Conservation (phyloP, 2,888 invertebrate genomes). For the Rhagonycha lutea region DNA sequence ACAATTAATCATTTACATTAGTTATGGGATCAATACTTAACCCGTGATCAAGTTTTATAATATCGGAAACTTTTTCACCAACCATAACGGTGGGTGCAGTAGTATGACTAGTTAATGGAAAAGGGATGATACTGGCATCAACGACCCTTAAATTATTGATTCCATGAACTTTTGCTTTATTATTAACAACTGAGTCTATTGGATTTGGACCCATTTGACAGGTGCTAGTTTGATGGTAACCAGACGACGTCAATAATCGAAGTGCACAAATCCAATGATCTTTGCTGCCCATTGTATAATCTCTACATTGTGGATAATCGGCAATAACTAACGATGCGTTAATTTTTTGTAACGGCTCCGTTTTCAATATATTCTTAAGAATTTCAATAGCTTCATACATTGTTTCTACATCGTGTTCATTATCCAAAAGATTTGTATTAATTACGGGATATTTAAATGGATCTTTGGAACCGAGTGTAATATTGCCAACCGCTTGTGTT, state of each 20-base stretch:
- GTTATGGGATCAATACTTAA: background rate
- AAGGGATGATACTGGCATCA: slow-evolving; percentile 61
- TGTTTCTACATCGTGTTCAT: slow-evolving; percentile 64
- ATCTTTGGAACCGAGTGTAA: background rate
- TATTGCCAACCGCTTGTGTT: background rate
- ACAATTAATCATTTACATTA: background rate
- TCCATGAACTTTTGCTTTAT: slow-evolving; percentile 46
- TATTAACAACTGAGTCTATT: background rate
- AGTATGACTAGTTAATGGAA: slow-evolving; percentile 57
- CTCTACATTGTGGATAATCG: slow-evolving; percentile 63
- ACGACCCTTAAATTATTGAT: slow-evolving; percentile 56
- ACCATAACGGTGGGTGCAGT: slow-evolving; percentile 60
- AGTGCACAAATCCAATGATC: slow-evolving; percentile 69
- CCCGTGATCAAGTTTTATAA: slow-evolving; percentile 50
- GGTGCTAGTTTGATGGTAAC: slow-evolving; percentile 71
- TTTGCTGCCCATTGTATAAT: slow-evolving; percentile 63
- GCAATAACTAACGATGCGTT: slow-evolving; percentile 62
- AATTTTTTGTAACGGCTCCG: slow-evolving; percentile 61
- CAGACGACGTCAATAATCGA: slow-evolving; percentile 69
- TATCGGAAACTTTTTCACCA: slow-evolving; percentile 59
- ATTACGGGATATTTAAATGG: slow-evolving; percentile 63
- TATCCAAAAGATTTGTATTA: slow-evolving; percentile 69
- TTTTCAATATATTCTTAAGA: slow-evolving; percentile 63
- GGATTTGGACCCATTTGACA: slow-evolving; percentile 70
- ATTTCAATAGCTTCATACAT: slow-evolving; percentile 66